Conservation (phyloP, 2,113 vertebrate genomes). For the Gobius niger region DNA sequence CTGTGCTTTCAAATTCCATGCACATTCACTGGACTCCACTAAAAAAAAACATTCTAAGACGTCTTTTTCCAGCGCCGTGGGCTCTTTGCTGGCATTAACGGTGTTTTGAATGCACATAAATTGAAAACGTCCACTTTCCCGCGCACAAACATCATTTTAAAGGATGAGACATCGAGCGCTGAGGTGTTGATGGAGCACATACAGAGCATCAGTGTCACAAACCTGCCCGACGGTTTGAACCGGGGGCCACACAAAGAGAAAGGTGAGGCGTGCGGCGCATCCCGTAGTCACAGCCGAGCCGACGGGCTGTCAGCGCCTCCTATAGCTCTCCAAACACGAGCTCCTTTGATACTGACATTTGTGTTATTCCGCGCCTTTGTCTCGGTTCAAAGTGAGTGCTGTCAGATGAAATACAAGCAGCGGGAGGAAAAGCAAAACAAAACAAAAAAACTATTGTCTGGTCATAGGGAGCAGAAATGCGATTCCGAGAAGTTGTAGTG, state of each 20-base stretch:
- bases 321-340: constrained; percentile 47
- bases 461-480: constrained; percentile 25
- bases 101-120: no score
- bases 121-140: no score
- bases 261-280: constrained; percentile 36
- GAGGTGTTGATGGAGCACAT: not conserved
- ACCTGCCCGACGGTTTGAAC: not conserved
- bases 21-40: no score
- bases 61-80: no score
- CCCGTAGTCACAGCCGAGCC: constrained; percentile 13
- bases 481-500: constrained; percentile 35
- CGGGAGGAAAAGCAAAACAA: constrained; percentile 35
- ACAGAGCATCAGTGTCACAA: not conserved
- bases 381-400: constrained; percentile 44
- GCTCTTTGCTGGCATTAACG: no score
- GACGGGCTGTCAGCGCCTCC: constrained; percentile 50
- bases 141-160: no score
- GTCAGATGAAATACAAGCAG: constrained; percentile 53
- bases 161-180: not conserved
- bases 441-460: constrained; percentile 47
- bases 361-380: constrained; percentile 35
- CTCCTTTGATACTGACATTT: constrained; percentile 54
- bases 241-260: constrained; percentile 43
- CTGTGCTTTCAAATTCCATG: no score
- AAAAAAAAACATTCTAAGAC: no score